These are phyloP conservation scores for Thinocorus orbignyianus DNA, from an alignment of 2,113 vertebrate species.

Conservation along the genomic window DNA sequence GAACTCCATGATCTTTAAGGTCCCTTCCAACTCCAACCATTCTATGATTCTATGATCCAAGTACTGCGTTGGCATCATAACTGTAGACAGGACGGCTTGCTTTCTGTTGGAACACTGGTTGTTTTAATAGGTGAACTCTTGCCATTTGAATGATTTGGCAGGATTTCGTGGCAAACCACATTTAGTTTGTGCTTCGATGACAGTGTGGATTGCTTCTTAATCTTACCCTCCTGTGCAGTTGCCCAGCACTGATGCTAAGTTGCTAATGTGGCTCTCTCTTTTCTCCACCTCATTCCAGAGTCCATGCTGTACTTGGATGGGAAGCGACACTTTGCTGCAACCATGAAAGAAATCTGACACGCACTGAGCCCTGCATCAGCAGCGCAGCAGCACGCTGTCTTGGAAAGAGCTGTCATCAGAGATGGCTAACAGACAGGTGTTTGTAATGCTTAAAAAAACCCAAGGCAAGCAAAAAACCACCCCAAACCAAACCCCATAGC, in stretches of 20 bases:
- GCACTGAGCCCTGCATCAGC: not conserved
- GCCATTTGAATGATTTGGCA: not conserved
- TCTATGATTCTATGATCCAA: too few relatives aligned
- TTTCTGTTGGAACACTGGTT: not conserved
- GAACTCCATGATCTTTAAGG: too few relatives aligned
- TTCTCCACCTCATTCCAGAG: slow-evolving; percentile 77
- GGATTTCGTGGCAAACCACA: not conserved
- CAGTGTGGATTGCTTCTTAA: not conserved
- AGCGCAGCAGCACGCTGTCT: not conserved
- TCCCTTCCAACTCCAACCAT: too few relatives aligned
- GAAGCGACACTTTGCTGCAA: slow-evolving; percentile 88
- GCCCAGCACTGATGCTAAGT: not conserved
- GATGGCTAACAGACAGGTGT: not conserved
- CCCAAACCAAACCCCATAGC: not conserved
- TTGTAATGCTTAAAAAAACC: not conserved
- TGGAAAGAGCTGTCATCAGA: not conserved
- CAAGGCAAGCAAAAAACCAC: not conserved
- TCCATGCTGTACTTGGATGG: slow-evolving; percentile 98
- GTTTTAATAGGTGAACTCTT: not conserved
- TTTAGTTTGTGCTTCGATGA: not conserved
- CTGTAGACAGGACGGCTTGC: not conserved
- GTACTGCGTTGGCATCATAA: not conserved
- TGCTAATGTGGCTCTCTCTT: not conserved
- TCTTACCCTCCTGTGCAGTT: not conserved
- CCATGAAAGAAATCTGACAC: slow-evolving; percentile 50